Percentiles rank a stretch among this genome's conserved stretches.
phyloP scores from a whole-genome alignment of 2,888 invertebrate genomes.

The Pachliopta kotzebuea region DNA sequence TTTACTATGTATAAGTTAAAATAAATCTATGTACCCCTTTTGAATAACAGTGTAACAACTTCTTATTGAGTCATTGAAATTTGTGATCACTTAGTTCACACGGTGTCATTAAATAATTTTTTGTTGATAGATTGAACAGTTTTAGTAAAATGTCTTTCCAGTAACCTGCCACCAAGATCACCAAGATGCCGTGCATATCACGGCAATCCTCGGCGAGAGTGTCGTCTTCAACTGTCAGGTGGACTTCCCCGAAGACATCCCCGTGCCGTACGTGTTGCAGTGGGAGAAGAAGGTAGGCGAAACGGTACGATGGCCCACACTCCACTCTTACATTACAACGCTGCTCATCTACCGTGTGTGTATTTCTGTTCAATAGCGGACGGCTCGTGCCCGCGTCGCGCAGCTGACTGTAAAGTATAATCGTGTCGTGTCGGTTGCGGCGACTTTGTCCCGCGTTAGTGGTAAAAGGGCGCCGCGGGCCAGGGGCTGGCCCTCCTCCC shows the following conservation, averaged over 20 bases:
- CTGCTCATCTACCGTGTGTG: constrained; percentile 79
- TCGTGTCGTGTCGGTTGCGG: constrained; percentile 57
- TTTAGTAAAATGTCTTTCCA: constrained; percentile 46
- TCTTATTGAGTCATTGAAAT: too few species aligned
- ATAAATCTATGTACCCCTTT: too few species aligned
- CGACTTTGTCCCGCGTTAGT: constrained; percentile 67
- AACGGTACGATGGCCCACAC: constrained; percentile 90
- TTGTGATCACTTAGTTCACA: not conserved
- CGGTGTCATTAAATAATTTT: not conserved
- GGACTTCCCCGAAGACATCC: constrained; percentile 97
- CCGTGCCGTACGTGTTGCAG: constrained; percentile 98
- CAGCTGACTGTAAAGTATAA: constrained; percentile 75
- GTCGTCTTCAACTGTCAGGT: constrained; percentile 99
- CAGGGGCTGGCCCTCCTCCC: constrained; percentile 45
- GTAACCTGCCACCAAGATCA: constrained; percentile 90
- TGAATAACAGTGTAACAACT: too few species aligned
- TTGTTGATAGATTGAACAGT: too few species aligned
- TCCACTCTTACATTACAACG: constrained; percentile 79
- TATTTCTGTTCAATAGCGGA: constrained; percentile 81
- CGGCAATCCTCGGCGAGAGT: constrained; percentile 97
- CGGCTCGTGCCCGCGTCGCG: constrained; percentile 75
- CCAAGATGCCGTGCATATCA: constrained; percentile 97
- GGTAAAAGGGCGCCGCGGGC: constrained; percentile 67
- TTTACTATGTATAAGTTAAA: too few species aligned
- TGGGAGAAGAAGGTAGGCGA: constrained; percentile 99